Evolutionary conservation across 1,140 invertebrate genomes (phyloP), one percentile per base, ranked within the genome.

Genomic region (Ectropis grisescens): DNA sequence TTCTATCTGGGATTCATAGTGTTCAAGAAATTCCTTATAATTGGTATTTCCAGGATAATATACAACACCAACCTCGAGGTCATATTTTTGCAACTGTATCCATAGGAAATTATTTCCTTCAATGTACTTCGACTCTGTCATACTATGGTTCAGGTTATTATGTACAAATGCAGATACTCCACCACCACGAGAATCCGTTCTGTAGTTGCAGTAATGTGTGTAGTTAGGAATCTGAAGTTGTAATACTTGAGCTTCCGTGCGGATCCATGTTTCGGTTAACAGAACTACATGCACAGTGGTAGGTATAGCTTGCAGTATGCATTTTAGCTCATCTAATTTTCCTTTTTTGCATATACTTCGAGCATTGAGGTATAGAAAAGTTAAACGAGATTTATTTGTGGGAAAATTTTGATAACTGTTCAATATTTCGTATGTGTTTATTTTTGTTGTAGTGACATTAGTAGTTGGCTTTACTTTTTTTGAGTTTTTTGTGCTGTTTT

Each of bases 321-420:
- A 22, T 9, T 22, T 22, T 5, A 22, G 19, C 25, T 33, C 38
- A 25, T 41, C 27, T 1, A 41, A 34, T 34, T 41, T 41, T 2
- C 38, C 38, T 33, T n/a, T n/a, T n/a, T n/a, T n/a, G n/a, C n/a
- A n/a, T n/a, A n/a, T n/a, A n/a, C n/a, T n/a, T n/a, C n/a, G n/a
- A n/a, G n/a, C n/a, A n/a, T n/a, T n/a, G n/a, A n/a, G n/a, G n/a
- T n/a, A n/a, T n/a, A n/a, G n/a, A n/a, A n/a, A n/a, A 14, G n/a
- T 24, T 7, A 41, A 15, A n/a, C 14, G 32, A 13, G 38, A 28
- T 23, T 34, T 41, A n/a, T 29, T 15, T 12, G 9, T 11, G 29
- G 33, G 38, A 24, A 41, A 8, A 16, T 39, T n/a, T 12, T 24
- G 31, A 13, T 36, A 40, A 29, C 15, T 23, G 8, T 34, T 8